These are phyloP conservation scores for Teinopalpus imperialis DNA, from an alignment of 2,888 invertebrate genomes.

Conservation along the genomic window DNA sequence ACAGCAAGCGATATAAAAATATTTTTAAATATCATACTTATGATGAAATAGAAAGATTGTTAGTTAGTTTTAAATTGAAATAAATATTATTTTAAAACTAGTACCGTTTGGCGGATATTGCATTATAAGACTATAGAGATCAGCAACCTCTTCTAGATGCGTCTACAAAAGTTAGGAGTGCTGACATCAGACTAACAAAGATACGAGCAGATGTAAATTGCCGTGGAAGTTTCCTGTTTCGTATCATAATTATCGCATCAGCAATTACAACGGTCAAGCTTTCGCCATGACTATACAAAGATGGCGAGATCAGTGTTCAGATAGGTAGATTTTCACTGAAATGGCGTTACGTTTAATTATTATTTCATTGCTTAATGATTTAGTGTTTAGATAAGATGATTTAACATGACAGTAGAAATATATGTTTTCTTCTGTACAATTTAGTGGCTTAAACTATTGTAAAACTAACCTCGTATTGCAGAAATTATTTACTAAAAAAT, in stretches of 20 bases:
- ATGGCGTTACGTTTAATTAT: conserved; percentile 11
- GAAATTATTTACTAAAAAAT: too few relatives aligned
- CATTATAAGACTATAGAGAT: background rate
- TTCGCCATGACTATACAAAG: conserved; percentile 14
- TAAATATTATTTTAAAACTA: background rate
- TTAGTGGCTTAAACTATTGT: too few relatives aligned
- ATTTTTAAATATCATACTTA: too few relatives aligned
- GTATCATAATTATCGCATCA: conserved; percentile 22
- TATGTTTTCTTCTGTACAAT: too few relatives aligned
- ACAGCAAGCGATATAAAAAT: too few relatives aligned
- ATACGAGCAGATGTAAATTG: conserved; percentile 12
- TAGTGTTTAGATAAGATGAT: conserved; percentile 6
- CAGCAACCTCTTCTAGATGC: background rate
- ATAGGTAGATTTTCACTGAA: conserved; percentile 2
- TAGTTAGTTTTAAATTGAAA: too few relatives aligned
- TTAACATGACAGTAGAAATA: background rate
- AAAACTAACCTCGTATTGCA: too few relatives aligned
- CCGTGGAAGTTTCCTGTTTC: conserved; percentile 12
- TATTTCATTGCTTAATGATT: conserved; percentile 12
- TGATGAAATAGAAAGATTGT: too few relatives aligned
- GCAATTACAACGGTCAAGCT: conserved; percentile 21
- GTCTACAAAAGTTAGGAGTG: background rate
- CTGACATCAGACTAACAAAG: conserved; percentile 8
- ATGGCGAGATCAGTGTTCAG: conserved; percentile 12
- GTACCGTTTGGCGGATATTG: too few relatives aligned